These are phyloP conservation scores for Drosophila orena DNA, from an alignment of 1,140 invertebrate genomes.

Conservation along the genomic window DNA sequence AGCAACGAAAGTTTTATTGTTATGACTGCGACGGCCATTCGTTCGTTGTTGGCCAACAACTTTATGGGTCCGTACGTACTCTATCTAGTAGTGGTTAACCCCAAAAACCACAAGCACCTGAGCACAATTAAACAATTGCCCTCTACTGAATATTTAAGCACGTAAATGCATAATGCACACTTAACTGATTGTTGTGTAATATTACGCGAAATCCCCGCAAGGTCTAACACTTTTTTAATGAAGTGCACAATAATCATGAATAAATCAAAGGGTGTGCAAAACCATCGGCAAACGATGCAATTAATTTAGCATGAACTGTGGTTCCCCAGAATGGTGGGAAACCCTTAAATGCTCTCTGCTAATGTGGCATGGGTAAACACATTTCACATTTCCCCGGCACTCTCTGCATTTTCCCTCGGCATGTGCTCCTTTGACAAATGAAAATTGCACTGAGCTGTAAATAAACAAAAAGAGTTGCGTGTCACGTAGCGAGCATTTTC, in stretches of 20 bases:
- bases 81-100: constrained; percentile 1
- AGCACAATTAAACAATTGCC: neutral
- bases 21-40: constrained; percentile 30
- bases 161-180: neutral
- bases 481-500: constrained; percentile 52
- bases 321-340: constrained; percentile 7
- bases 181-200: neutral
- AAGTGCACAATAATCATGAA: constrained; percentile 3
- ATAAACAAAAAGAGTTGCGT: constrained; percentile 36
- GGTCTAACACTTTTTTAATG: neutral
- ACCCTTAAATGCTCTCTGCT: constrained; percentile 17
- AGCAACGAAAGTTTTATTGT: constrained; percentile 31
- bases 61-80: constrained; percentile 18
- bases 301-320: constrained; percentile 29
- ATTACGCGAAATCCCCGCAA: neutral
- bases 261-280: constrained; percentile 20
- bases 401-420: neutral
- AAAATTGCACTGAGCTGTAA: constrained; percentile 49
- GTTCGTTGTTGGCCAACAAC: constrained; percentile 22
- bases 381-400: constrained; percentile 28
- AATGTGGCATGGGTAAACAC: constrained; percentile 43
- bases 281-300: constrained; percentile 35
- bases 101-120: neutral
- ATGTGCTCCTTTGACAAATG: constrained; percentile 48
- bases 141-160: constrained; percentile 2